Evolutionary conservation across 2,888 invertebrate genomes (phyloP).

Genomic region (Willowsia nigromaculata): DNA sequence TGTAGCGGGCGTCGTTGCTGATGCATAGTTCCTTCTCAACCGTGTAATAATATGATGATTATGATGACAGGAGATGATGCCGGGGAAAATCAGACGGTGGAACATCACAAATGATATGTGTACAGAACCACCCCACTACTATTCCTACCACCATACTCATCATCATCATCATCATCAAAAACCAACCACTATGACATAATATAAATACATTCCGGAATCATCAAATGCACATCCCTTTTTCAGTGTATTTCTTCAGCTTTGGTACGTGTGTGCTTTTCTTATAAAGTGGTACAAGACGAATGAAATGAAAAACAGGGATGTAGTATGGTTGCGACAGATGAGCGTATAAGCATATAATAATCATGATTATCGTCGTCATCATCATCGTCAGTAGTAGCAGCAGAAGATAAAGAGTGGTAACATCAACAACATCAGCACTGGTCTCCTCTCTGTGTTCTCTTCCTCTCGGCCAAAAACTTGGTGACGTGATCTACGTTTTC

Average conservation of each 20-base stretch:
- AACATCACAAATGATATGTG: constrained; percentile 54
- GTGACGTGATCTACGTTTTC: neutral
- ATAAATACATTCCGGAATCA: constrained; percentile 40
- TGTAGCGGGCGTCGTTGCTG: constrained; percentile 15
- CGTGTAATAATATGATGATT: constrained; percentile 68
- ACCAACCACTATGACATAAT: constrained; percentile 1
- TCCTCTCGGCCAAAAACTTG: constrained; percentile 18
- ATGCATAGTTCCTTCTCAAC: constrained; percentile 68
- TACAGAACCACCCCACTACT: constrained; percentile 30
- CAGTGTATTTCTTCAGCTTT: neutral
- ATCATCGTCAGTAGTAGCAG: constrained; percentile 10
- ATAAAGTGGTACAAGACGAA: neutral
- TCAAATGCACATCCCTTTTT: constrained; percentile 58
- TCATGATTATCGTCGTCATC: constrained; percentile 52
- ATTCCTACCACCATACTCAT: neutral
- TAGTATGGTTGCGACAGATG: constrained; percentile 20
- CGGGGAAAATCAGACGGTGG: constrained; percentile 70
- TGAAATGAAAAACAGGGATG: neutral
- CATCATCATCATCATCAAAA: neutral
- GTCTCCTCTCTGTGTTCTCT: neutral
- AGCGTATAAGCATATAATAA: constrained; percentile 5
- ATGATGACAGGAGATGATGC: constrained; percentile 67
- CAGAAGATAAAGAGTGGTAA: constrained; percentile 21
- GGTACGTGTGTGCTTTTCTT: neutral
- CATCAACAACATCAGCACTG: constrained; percentile 49